Conservation (phyloP, 2,113 vertebrate genomes). For the Gobiocypris rarus region DNA sequence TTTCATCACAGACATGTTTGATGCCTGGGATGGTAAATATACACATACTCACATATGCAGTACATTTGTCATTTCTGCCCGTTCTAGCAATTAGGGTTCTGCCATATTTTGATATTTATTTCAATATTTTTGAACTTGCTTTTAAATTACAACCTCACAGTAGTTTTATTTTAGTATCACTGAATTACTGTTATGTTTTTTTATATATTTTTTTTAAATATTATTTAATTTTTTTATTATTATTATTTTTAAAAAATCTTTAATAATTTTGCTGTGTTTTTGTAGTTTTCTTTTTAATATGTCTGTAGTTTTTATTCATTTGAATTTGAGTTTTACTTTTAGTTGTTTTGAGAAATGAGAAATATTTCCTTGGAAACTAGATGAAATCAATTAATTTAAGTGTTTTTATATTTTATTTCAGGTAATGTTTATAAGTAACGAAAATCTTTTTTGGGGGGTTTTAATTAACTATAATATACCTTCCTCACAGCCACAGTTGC, state of each 20-base stretch:
- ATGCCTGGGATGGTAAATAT: constrained; percentile 93
- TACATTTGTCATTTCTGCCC: neutral
- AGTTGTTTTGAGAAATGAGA: too few species aligned
- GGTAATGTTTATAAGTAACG: too few species aligned
- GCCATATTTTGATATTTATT: neutral
- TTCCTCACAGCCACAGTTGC: too few species aligned
- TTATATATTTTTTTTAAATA: too few species aligned
- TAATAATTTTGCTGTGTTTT: neutral
- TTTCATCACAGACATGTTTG: constrained; percentile 98
- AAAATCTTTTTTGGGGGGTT: too few species aligned
- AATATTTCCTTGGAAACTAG: neutral
- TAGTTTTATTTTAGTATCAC: neutral
- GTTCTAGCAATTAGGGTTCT: neutral
- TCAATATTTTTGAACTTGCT: neutral
- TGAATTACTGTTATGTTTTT: neutral
- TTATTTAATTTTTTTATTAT: neutral
- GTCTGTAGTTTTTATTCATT: neutral
- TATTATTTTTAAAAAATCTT: neutral
- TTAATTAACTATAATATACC: too few species aligned
- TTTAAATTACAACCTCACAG: neutral
- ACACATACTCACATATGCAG: neutral
- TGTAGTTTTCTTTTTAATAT: neutral
- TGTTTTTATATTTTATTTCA: too few species aligned
- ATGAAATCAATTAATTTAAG: neutral
- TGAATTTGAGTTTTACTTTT: neutral